Percentiles rank a stretch among this genome's conserved stretches.
Evolutionary conservation across 2,797 vertebrate genomes (phyloP).

Genomic region (Iguana delicatissima): DNA sequence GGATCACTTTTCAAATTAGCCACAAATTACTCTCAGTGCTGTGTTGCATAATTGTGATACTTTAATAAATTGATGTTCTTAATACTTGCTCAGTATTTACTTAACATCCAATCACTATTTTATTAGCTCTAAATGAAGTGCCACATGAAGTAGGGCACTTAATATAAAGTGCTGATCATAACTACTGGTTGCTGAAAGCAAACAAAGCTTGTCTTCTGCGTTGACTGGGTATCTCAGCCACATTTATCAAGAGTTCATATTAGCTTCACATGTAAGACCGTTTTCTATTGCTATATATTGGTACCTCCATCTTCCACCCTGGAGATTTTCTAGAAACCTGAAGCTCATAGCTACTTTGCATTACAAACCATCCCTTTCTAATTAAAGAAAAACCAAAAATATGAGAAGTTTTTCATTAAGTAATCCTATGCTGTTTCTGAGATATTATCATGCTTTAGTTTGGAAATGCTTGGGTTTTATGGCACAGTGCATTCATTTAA

Average conservation of each 20-base stretch:
- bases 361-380: not conserved
- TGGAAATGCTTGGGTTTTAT: not conserved
- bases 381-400: not conserved
- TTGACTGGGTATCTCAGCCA: not conserved
- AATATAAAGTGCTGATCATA: slow-evolving; percentile 39
- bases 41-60: slow-evolving; percentile 37
- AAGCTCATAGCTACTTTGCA: not conserved
- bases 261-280: not conserved
- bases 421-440: not conserved
- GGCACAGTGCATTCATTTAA: not conserved
- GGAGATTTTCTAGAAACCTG: not conserved
- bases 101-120: slow-evolving; percentile 36
- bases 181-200: slow-evolving; percentile 31
- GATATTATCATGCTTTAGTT: not conserved
- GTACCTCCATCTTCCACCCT: not conserved
- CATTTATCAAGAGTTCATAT: not conserved
- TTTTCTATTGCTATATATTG: not conserved
- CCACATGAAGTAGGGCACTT: slow-evolving; percentile 32
- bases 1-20: slow-evolving; percentile 29
- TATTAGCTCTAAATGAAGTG: slow-evolving; percentile 46
- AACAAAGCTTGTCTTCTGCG: slow-evolving; percentile 37
- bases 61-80: slow-evolving; percentile 49
- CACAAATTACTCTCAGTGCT: slow-evolving; percentile 29
- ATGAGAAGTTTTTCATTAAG: not conserved
- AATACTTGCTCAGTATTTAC: slow-evolving; percentile 38